phyloP scores from a whole-genome alignment of 2,888 invertebrate species.

The Latrodectus elegans region DNA sequence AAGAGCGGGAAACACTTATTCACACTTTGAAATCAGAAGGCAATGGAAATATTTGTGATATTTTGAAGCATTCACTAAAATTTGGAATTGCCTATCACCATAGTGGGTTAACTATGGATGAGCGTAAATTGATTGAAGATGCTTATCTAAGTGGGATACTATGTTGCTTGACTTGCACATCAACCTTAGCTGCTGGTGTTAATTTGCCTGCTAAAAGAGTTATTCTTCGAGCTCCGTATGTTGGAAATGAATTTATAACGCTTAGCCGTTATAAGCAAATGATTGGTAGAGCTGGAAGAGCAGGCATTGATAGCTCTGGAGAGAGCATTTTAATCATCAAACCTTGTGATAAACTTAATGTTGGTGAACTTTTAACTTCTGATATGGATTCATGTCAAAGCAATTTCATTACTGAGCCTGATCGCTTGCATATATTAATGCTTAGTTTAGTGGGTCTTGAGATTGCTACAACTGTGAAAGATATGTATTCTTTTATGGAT shows the following conservation, averaged over 20 bases:
- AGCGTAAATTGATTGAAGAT: constrained; percentile 87
- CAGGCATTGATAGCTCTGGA: constrained; percentile 87
- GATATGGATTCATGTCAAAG: constrained; percentile 81
- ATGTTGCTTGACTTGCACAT: constrained; percentile 93
- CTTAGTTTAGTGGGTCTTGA: constrained; percentile 82
- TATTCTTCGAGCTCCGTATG: constrained; percentile 87
- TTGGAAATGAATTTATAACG: constrained; percentile 84
- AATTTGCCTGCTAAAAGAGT: constrained; percentile 92
- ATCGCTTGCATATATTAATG: constrained; percentile 80
- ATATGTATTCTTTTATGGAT: constrained; percentile 78
- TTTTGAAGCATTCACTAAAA: constrained; percentile 81
- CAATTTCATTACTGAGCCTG: constrained; percentile 74
- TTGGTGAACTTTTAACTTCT: constrained; percentile 78
- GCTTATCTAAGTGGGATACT: constrained; percentile 80
- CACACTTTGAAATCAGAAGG: constrained; percentile 82
- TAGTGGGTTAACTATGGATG: constrained; percentile 87
- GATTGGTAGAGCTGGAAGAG: constrained; percentile 94
- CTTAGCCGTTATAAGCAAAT: constrained; percentile 93
- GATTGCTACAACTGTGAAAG: constrained; percentile 77
- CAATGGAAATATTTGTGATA: constrained; percentile 80
- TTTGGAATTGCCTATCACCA: constrained; percentile 96
- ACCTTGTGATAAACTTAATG: constrained; percentile 79
- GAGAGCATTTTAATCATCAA: constrained; percentile 83
- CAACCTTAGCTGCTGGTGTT: constrained; percentile 97
- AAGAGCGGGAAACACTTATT: constrained; percentile 80